phyloP scores from a whole-genome alignment of 2,113 vertebrate genomes.

The Sakesphorus luctuosus region DNA sequence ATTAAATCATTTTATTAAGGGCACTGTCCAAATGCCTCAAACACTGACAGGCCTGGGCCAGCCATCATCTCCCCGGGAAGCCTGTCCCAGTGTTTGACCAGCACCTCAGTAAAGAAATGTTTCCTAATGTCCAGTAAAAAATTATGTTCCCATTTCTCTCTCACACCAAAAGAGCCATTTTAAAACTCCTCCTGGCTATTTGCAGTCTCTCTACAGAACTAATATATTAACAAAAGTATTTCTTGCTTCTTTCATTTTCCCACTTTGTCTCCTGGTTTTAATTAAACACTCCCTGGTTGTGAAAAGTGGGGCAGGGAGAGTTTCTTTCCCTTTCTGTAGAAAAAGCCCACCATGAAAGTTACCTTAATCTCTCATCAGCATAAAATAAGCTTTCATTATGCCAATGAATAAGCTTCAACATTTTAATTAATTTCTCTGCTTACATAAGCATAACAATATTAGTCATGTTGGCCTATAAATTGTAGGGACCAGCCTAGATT shows the following conservation, averaged over 20 bases:
- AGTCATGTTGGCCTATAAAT: slow-evolving; percentile 48
- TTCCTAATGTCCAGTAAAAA: not conserved
- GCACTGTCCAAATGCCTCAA: not conserved
- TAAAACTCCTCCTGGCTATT: not conserved
- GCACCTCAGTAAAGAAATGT: not conserved
- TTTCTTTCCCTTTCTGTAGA: slow-evolving; percentile 12
- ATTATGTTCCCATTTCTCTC: not conserved
- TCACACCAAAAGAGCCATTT: not conserved
- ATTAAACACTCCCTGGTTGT: slow-evolving; percentile 19
- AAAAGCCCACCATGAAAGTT: slow-evolving; percentile 37
- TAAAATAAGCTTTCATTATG: slow-evolving; percentile 46
- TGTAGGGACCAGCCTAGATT: not conserved
- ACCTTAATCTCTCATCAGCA: slow-evolving; percentile 41
- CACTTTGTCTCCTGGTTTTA: slow-evolving; percentile 16
- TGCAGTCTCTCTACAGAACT: not conserved
- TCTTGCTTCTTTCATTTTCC: slow-evolving; percentile 28
- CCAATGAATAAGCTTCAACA: not conserved
- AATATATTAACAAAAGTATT: not conserved
- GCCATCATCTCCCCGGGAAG: not conserved
- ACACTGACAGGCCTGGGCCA: not conserved
- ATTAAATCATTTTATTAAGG: not conserved
- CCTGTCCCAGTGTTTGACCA: not conserved
- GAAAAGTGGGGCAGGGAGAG: not conserved
- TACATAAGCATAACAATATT: slow-evolving; percentile 57
- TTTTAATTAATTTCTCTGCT: slow-evolving; percentile 70